Percentiles rank a stretch among this genome's conserved stretches.
Conservation (phyloP, 2,797 vertebrate genomes). For the Pangasius macronema region DNA sequence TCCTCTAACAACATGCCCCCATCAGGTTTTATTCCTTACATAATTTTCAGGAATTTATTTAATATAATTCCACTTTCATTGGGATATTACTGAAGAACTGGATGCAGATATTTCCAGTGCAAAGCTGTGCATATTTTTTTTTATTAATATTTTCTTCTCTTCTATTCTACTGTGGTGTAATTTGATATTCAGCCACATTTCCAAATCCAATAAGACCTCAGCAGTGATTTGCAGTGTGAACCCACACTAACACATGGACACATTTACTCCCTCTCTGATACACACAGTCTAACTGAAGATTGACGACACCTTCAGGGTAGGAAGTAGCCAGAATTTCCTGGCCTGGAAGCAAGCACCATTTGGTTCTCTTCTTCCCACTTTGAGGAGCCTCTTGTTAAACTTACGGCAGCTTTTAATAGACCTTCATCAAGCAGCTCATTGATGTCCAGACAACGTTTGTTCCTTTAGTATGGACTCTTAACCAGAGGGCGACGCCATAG, state of each 20-base stretch:
- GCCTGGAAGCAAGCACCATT: constrained; percentile 64
- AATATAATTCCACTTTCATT: not conserved
- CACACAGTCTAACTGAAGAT: constrained; percentile 47
- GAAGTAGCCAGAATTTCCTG: constrained; percentile 64
- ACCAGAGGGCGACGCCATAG: constrained; percentile 25
- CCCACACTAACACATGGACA: constrained; percentile 18
- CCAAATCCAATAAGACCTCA: not conserved
- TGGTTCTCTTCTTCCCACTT: constrained; percentile 48
- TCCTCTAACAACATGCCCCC: not conserved
- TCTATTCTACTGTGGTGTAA: not conserved
- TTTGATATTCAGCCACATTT: not conserved
- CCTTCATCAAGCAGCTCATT: constrained; percentile 51
- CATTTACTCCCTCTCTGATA: not conserved
- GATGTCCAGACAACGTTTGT: constrained; percentile 49
- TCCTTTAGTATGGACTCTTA: constrained; percentile 46
- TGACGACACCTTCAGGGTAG: constrained; percentile 68
- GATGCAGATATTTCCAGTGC: not conserved
- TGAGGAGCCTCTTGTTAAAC: constrained; percentile 60
- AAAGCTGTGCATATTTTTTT: not conserved
- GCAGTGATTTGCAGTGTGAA: not conserved
- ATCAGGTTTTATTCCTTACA: not conserved
- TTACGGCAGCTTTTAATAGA: constrained; percentile 66
- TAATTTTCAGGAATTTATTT: not conserved
- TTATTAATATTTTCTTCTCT: not conserved
- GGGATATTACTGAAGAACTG: not conserved